phyloP scores from a whole-genome alignment of 2,113 vertebrate genomes.

The Candoia aspera region DNA sequence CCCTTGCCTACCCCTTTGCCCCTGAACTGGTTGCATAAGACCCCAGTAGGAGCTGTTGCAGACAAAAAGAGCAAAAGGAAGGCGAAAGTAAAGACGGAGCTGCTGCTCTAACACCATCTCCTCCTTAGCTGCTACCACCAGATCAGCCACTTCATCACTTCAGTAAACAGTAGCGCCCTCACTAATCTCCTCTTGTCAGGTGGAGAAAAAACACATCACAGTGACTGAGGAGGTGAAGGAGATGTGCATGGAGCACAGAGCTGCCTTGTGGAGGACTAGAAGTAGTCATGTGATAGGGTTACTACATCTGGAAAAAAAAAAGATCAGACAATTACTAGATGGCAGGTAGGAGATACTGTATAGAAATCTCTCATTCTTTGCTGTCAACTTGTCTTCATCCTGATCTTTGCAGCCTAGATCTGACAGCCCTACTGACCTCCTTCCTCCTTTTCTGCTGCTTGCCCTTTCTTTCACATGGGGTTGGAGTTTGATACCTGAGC shows the following conservation, averaged over 20 bases:
- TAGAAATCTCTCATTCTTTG: not conserved
- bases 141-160: not conserved
- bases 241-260: not conserved
- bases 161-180: not conserved
- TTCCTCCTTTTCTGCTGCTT: not conserved
- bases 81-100: not conserved
- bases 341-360: not conserved
- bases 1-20: not conserved
- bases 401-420: not conserved
- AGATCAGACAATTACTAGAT: not conserved
- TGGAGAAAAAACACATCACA: not conserved
- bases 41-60: not conserved
- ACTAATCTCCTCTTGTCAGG: not conserved
- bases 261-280: not conserved
- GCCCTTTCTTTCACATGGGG: not conserved
- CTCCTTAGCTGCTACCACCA: not conserved
- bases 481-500: not conserved
- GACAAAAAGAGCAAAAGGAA: not conserved
- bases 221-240: not conserved
- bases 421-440: not conserved
- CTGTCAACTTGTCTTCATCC: not conserved
- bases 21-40: not conserved
- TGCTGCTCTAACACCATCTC: not conserved
- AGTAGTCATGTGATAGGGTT: not conserved
- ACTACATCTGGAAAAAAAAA: not conserved